Percentiles rank a stretch among this genome's conserved stretches.
phyloP scores from a whole-genome alignment of 2,888 invertebrate genomes.

The Synergus japonicus region DNA sequence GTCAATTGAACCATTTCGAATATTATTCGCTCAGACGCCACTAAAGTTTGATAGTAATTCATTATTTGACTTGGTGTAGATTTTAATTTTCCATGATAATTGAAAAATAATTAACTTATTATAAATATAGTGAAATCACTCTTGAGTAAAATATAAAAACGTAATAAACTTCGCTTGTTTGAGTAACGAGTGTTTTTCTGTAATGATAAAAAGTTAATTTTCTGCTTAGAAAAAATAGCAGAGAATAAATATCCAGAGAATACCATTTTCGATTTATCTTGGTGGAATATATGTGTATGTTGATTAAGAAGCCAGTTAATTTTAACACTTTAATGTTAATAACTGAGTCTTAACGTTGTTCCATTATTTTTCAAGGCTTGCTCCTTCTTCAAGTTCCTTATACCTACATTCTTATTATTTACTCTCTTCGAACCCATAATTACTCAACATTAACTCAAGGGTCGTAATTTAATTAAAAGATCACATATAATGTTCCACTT shows the following conservation, averaged over 20 bases:
- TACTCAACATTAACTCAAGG: constrained; percentile 1
- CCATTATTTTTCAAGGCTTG: constrained; percentile 4
- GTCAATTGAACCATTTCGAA: not conserved
- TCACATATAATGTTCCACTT: not conserved
- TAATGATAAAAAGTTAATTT: constrained; percentile 23
- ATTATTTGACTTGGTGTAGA: not conserved
- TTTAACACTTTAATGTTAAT: constrained; percentile 25
- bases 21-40: not conserved
- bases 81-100: not conserved
- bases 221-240: not conserved
- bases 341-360: not conserved
- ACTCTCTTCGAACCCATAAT: not conserved
- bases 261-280: not conserved
- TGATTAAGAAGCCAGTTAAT: not conserved
- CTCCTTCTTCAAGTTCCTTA: not conserved
- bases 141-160: constrained; percentile 1
- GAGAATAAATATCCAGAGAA: not conserved
- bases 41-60: not conserved
- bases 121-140: not conserved
- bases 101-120: constrained; percentile 14
- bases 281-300: not conserved
- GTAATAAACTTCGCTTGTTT: constrained; percentile 24
- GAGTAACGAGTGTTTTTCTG: constrained; percentile 9
- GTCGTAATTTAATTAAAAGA: not conserved
- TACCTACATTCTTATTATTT: not conserved